Base-by-base conservation (phyloP, 2,113 vertebrate genomes). In the Zapornia atra region DNA sequence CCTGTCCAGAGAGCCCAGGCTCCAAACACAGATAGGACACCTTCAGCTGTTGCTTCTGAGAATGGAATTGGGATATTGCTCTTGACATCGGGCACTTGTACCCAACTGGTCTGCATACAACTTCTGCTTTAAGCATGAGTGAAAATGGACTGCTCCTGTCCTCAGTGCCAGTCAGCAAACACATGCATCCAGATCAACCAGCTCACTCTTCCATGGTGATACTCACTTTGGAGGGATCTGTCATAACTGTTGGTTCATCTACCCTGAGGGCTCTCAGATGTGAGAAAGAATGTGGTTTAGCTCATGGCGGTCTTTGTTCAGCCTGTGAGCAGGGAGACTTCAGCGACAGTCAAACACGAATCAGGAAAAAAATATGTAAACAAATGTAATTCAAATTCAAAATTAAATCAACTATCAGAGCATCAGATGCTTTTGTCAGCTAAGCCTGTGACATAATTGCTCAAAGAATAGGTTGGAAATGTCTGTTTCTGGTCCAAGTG, bases 191-290 rank as follows among this genome's bases (percentile, higher is more conserved):
- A 34, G 77, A 64, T 79, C 61, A 92, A 93, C 1, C 10, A 93
- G 86, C 61, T 54, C 60, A 14, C 83, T 57, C 65, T 76, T 14
- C 88, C 33, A 1, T 38, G n/a, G 57, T 44, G 82, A 36, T 2
- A 34, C 13, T 92, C 83, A 17, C 70, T 96, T 57, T 66, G 80
- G 82, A 92, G 48, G 72, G 86, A 93, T 85, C 86, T 92, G 88
- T 94, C 96, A 91, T 12, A 94, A 89, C 94, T 79, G 95, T 38
- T 79, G 77, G 64, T 38, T 82, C 82, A 79, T 24, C 31, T 72
- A 2, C 86, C 88, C 88, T 8, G 70, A 94, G 92, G 88, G 88
- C 84, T 66, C 64, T 91, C 77, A 86, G 71, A 89, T 91, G 92
- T 72, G 88, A 91, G 80, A 68, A 89, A 84, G 9, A 36, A 51